Percentiles rank a stretch among this genome's conserved stretches.
Conservation (phyloP, 2,113 vertebrate genomes). For the Caranx melampygus region DNA sequence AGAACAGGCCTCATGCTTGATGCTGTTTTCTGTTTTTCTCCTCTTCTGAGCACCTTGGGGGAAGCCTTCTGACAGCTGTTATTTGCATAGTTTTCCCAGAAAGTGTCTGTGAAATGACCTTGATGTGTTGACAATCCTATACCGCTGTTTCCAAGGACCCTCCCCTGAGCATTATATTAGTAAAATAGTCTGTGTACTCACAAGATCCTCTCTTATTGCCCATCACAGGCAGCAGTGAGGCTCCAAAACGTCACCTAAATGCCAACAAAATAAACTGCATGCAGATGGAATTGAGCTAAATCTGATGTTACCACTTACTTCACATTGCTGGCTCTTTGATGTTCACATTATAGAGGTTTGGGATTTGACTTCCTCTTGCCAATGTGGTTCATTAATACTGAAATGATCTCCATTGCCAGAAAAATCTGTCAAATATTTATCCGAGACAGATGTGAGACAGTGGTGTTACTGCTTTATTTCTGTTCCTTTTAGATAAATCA, state of each 20-base stretch:
- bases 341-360: background rate
- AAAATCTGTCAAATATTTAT: background rate
- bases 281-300: slow-evolving; percentile 7
- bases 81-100: slow-evolving; percentile 53
- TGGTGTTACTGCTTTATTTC: no score
- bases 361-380: background rate
- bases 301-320: background rate
- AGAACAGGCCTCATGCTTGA: slow-evolving; percentile 37
- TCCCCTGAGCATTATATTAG: slow-evolving; percentile 46
- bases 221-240: slow-evolving; percentile 24
- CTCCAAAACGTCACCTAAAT: background rate
- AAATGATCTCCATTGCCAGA: slow-evolving; percentile 1
- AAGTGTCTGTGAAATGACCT: slow-evolving; percentile 49
- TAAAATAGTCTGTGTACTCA: slow-evolving; percentile 24
- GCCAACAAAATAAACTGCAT: slow-evolving; percentile 13
- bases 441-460: background rate
- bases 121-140: slow-evolving; percentile 61
- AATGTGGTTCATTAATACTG: background rate
- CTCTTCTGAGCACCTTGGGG: slow-evolving; percentile 27
- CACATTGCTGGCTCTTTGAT: background rate
- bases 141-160: slow-evolving; percentile 33
- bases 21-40: slow-evolving; percentile 33
- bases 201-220: slow-evolving; percentile 15
- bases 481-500: background rate
- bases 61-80: slow-evolving; percentile 62